These are phyloP conservation scores for Trialeurodes vaporariorum DNA, from an alignment of 1,140 invertebrate species.

Conservation along the genomic window DNA sequence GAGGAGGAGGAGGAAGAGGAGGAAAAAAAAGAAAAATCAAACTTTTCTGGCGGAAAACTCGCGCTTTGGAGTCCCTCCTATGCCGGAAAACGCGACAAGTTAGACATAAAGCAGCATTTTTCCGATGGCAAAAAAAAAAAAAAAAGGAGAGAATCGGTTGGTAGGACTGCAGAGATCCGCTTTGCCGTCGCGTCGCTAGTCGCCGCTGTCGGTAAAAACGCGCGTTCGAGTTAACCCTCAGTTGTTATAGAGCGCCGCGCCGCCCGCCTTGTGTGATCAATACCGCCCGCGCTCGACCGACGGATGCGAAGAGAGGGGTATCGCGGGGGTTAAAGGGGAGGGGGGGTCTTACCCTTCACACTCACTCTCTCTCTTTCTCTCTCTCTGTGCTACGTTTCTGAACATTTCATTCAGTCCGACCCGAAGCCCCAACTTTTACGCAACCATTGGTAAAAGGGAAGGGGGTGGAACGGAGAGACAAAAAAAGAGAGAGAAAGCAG, in stretches of 20 bases:
- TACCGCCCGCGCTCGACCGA: neutral
- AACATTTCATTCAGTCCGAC: neutral
- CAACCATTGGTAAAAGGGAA: neutral
- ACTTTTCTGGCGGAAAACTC: no score
- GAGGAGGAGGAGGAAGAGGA: no score
- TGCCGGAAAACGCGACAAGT: no score
- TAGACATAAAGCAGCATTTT: no score
- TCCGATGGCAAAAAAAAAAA: neutral
- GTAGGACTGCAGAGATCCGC: neutral
- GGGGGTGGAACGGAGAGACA: no score
- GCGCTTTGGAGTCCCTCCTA: no score
- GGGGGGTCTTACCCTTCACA: neutral
- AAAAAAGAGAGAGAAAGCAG: no score
- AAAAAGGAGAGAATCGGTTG: neutral
- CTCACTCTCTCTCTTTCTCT: neutral
- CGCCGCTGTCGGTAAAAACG: neutral
- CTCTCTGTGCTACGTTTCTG: no score
- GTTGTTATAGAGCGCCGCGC: neutral
- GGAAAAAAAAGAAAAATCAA: no score
- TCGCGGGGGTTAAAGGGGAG: no score
- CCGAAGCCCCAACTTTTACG: neutral
- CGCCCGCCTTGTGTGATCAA: neutral
- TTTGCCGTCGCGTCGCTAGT: no score
- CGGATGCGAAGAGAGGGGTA: neutral
- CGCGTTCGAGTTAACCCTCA: neutral